These are phyloP conservation scores for Macquaria ambigua DNA, from an alignment of 2,113 vertebrate species.

Conservation along the genomic window DNA sequence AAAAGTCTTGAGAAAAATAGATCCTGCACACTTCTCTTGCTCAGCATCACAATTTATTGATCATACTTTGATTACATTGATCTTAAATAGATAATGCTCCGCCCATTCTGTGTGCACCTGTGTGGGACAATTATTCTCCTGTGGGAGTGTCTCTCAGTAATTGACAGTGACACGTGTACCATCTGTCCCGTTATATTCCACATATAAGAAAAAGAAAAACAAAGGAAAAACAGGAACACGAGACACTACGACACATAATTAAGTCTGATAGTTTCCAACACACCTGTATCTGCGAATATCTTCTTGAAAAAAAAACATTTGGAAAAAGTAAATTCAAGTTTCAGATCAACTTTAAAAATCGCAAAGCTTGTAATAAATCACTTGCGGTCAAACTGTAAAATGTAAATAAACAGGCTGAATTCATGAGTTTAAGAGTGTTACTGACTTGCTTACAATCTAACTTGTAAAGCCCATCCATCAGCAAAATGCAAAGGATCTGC, in stretches of 20 bases:
- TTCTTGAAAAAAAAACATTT: no score
- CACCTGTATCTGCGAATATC: no score
- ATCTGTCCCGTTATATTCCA: background rate
- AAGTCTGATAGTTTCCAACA: no score
- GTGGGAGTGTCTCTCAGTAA: background rate
- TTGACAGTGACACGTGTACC: background rate
- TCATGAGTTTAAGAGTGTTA: constrained; percentile 1
- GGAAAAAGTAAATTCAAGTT: background rate
- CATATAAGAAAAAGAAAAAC: background rate
- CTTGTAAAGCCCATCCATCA: constrained; percentile 26
- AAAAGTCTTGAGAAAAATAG: no score
- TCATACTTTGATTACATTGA: no score
- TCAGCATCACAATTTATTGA: no score
- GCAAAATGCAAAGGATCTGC: constrained; percentile 36
- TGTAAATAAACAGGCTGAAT: constrained; percentile 3
- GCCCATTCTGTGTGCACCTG: no score
- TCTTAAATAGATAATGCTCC: no score
- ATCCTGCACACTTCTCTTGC: no score
- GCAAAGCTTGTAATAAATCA: background rate
- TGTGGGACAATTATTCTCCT: no score
- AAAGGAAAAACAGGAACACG: background rate
- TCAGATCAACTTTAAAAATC: background rate
- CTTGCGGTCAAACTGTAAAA: background rate
- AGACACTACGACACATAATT: background rate
- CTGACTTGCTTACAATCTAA: constrained; percentile 3